Conservation (phyloP, 2,113 vertebrate genomes). For the Nematolebias whitei region DNA sequence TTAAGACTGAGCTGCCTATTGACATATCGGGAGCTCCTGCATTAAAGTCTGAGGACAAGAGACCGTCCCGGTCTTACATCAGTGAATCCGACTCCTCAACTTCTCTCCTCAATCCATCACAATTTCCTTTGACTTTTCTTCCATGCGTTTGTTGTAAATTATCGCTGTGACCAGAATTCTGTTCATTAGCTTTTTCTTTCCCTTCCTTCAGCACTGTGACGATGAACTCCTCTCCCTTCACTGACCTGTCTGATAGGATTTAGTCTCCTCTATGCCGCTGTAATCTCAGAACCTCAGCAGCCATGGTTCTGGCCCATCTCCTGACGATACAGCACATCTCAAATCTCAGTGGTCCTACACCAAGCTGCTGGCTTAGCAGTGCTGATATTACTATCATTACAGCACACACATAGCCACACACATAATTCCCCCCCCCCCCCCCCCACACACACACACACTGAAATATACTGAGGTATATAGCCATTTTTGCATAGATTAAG, state of each 20-base stretch:
- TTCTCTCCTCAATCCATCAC: constrained; percentile 18
- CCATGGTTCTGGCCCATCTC: constrained; percentile 69
- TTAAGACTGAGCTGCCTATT: not conserved
- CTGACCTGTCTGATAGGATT: constrained; percentile 83
- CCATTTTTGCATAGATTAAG: no score
- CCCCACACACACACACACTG: constrained; percentile 1
- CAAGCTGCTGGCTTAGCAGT: constrained; percentile 50
- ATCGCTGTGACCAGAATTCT: constrained; percentile 63
- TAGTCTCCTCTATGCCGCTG: constrained; percentile 72
- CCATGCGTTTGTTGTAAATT: constrained; percentile 48
- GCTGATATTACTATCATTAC: constrained; percentile 46
- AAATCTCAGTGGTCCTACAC: constrained; percentile 37
- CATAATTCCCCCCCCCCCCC: no score
- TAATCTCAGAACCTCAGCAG: constrained; percentile 78
- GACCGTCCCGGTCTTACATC: not conserved
- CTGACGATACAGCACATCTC: constrained; percentile 54
- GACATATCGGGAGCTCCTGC: not conserved
- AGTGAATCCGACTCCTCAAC: not conserved
- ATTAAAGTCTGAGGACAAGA: not conserved
- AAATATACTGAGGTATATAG: no score
- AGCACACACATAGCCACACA: constrained; percentile 11
- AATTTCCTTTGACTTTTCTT: constrained; percentile 33
- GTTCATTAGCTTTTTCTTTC: constrained; percentile 75
- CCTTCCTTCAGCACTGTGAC: constrained; percentile 50
- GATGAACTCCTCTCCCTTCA: constrained; percentile 72